Percentiles rank a stretch among this genome's conserved stretches.
Evolutionary conservation across 1,140 invertebrate genomes (phyloP).

Genomic region (Camponotus floridanus): DNA sequence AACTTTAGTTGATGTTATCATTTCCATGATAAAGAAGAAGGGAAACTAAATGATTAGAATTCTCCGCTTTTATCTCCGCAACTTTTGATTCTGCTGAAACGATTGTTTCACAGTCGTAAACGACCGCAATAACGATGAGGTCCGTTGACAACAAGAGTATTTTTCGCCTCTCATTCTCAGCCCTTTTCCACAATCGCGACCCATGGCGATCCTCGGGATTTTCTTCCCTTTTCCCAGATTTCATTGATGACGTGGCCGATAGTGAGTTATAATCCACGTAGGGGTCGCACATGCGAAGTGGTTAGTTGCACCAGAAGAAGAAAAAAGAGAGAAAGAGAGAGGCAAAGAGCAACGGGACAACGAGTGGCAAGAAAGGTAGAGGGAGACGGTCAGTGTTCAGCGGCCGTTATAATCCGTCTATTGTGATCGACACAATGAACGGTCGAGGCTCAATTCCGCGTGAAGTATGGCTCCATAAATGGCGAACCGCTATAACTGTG

Average conservation of each 20-base stretch:
- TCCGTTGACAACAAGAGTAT: background rate
- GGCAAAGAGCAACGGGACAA: too few relatives aligned
- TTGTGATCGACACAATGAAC: slow-evolving; percentile 80
- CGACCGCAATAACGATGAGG: slow-evolving; percentile 6
- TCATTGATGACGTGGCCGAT: slow-evolving; percentile 39
- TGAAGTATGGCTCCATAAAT: slow-evolving; percentile 77
- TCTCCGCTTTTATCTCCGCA: background rate
- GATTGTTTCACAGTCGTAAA: slow-evolving; percentile 35
- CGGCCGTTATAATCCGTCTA: slow-evolving; percentile 78
- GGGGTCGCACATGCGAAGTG: background rate
- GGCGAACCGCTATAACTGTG: slow-evolving; percentile 61
- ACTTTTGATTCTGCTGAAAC: slow-evolving; percentile 20
- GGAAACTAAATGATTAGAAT: background rate
- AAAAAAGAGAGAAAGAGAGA: slow-evolving; percentile 22
- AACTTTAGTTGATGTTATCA: background rate
- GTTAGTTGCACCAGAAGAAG: slow-evolving; percentile 13
- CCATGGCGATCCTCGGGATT: slow-evolving; percentile 28
- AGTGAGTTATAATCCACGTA: slow-evolving; percentile 56
- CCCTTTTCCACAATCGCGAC: slow-evolving; percentile 14
- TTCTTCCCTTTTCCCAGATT: slow-evolving; percentile 11
- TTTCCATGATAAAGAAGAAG: background rate
- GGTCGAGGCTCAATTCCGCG: slow-evolving; percentile 73
- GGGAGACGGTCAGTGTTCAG: slow-evolving; percentile 69
- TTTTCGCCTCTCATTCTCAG: slow-evolving; percentile 11
- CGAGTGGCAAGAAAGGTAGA: slow-evolving; percentile 24